Evolutionary conservation across 2,113 vertebrate species (phyloP), one percentile per base, ranked within the genome.

Genomic region (Athene noctua): DNA sequence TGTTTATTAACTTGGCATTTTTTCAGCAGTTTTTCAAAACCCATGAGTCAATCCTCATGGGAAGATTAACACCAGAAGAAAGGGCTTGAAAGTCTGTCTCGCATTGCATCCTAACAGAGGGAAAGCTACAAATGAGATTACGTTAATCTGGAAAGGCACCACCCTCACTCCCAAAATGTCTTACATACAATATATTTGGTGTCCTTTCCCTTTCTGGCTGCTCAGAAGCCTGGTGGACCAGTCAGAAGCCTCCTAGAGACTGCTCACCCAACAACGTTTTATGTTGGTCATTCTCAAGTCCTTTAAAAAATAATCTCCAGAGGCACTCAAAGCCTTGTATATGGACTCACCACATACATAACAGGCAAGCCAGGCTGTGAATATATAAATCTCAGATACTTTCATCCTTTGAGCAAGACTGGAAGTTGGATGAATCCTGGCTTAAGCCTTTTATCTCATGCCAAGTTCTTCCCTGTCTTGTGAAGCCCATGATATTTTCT

Each of bases 351-450:
- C 18, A 32, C n/a, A 74, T 29, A 49, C 19, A 65, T 7, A 83
- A 40, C 46, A 63, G 54, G 59, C 51, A 94, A 88, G 22, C 59
- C 42, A 86, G 42, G 36, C 36, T 80, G 15, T 58, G 38, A 86
- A 63, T 91, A 15, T 58, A 92, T 20, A 91, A 88, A 65, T 77
- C 49, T 86, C 65, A 42, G 15, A 81, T 27, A 71, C 44, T 73
- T 96, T 96, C 72, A 86, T 94, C 82, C 79, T 89, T 36, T 54
- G 32, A 80, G 71, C n/a, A 93, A 65, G 38, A 88, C 66, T 87
- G 52, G 15, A 87, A 96, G 46, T 81, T 79, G 58, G 49, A 78
- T 74, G 34, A 93, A 86, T 91, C 51, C 78, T 95, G 81, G 38
- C 34, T 72, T 78, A 80, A 80, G 55, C 21, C 78, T 91, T 95